A percentile compares a stretch with the other conserved stretches of the same genome.
Conservation (phyloP, 2,113 vertebrate species). For the Chaetodon auriga region DNA sequence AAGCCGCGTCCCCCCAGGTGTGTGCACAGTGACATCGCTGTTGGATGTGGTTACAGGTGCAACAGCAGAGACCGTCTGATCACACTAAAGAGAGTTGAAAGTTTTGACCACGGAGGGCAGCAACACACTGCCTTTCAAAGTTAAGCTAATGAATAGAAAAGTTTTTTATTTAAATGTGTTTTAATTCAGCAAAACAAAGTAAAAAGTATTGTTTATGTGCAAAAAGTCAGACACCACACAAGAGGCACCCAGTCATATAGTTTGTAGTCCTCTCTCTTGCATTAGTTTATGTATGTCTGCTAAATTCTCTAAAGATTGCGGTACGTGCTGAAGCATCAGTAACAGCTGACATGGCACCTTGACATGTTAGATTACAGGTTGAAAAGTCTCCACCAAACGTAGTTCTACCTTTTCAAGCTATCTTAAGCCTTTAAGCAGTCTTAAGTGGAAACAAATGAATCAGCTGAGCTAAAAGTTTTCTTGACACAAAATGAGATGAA, state of each 20-base stretch:
- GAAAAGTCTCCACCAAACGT: slow-evolving; percentile 14
- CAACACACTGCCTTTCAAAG: not conserved
- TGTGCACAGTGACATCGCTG: not conserved
- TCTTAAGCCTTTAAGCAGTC: slow-evolving; percentile 41
- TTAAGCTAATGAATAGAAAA: not conserved
- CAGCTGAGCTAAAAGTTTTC: slow-evolving; percentile 42
- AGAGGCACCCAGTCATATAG: no score
- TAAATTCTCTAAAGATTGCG: not conserved
- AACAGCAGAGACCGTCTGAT: not conserved
- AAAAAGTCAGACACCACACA: not conserved
- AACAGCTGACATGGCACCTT: slow-evolving; percentile 13
- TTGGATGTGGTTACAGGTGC: not conserved
- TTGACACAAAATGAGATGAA: slow-evolving; percentile 61
- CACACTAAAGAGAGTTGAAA: not conserved
- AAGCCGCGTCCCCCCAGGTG: no score
- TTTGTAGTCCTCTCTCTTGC: not conserved
- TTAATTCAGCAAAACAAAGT: not conserved
- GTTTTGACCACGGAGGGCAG: not conserved
- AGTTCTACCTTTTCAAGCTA: slow-evolving; percentile 9
- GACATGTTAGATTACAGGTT: not conserved
- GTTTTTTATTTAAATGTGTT: not conserved
- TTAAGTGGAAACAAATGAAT: slow-evolving; percentile 59
- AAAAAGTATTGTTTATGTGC: not conserved
- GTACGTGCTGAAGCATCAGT: not conserved
- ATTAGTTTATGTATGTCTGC: not conserved